Percentiles rank a stretch among this genome's conserved stretches.
phyloP scores from a whole-genome alignment of 2,797 vertebrate species.

The Melopsittacus undulatus region DNA sequence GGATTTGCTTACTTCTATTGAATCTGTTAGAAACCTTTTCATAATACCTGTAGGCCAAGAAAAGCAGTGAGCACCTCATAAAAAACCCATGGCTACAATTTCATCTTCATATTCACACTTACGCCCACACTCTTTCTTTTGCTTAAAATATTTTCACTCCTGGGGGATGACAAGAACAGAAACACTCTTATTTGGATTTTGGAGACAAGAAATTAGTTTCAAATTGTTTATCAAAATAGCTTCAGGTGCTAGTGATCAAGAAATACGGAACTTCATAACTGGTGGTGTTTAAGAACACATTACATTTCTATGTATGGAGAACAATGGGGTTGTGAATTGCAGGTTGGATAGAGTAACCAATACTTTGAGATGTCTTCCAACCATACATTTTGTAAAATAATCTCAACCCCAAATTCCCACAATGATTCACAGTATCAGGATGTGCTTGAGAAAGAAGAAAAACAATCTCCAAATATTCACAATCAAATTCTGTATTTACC shows the following conservation, averaged over 20 bases:
- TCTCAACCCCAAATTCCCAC: neutral
- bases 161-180: neutral
- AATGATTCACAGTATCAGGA: neutral
- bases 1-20: neutral
- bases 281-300: neutral
- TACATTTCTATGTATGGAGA: neutral
- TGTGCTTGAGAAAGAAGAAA: neutral
- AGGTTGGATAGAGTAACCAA: neutral
- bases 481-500: neutral
- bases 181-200: neutral
- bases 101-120: neutral
- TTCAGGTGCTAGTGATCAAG: neutral
- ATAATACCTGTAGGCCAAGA: neutral
- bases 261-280: neutral
- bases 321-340: neutral
- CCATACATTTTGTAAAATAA: rapidly evolving
- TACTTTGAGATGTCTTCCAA: neutral
- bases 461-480: neutral
- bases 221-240: neutral
- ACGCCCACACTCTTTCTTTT: neutral
- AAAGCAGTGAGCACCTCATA: neutral
- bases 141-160: neutral
- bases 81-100: neutral
- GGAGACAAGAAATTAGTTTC: neutral
- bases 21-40: neutral